Conservation (phyloP, 2,797 vertebrate species). For the Pelobates cultripes region DNA sequence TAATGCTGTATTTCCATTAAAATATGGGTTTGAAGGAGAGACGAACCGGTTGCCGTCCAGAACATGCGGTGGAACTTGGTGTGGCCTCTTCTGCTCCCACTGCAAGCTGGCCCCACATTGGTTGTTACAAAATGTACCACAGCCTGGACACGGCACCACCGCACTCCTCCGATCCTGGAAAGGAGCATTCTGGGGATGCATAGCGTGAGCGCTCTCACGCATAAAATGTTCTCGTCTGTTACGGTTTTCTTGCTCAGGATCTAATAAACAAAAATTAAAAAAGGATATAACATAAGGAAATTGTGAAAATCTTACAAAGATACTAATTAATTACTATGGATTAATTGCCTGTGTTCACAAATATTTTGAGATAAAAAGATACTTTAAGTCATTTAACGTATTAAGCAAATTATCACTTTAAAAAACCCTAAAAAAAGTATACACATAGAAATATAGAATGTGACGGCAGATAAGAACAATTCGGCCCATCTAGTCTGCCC, state of each 20-base stretch:
- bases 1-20: neutral
- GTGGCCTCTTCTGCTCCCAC: conserved; percentile 42
- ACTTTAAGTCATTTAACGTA: too few relatives aligned
- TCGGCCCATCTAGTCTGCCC: too few relatives aligned
- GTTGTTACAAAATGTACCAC: conserved; percentile 40
- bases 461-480: too few relatives aligned
- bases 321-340: too few relatives aligned
- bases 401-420: too few relatives aligned
- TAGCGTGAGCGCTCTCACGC: neutral
- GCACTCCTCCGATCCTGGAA: conserved; percentile 30
- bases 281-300: too few relatives aligned
- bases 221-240: conserved; percentile 12
- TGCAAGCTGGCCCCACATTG: conserved; percentile 30
- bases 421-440: too few relatives aligned
- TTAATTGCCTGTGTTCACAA: too few relatives aligned
- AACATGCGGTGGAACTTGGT: conserved; percentile 8
- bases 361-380: too few relatives aligned
- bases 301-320: too few relatives aligned
- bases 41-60: conserved; percentile 8
- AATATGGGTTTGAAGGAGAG: conserved; percentile 41
- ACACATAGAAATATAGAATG: too few relatives aligned
- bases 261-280: neutral
- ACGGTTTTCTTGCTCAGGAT: conserved; percentile 7
- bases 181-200: neutral
- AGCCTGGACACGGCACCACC: conserved; percentile 9